phyloP scores from a whole-genome alignment of 2,113 vertebrate genomes.

The Xerus inauris region DNA sequence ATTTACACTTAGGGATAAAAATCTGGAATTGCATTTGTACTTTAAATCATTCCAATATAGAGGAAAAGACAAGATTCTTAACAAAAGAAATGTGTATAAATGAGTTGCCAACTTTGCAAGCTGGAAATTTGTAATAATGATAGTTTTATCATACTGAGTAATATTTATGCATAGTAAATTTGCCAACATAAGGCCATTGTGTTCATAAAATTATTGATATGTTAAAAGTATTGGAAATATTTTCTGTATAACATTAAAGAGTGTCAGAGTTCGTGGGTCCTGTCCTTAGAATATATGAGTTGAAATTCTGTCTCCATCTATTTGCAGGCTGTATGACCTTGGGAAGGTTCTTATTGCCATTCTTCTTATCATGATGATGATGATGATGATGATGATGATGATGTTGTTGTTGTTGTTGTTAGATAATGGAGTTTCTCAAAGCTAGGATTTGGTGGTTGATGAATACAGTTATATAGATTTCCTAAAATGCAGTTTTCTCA shows the following conservation, averaged over 20 bases:
- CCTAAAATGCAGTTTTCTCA: background rate
- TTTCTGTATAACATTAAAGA: background rate
- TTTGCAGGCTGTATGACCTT: background rate
- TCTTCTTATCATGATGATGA: background rate
- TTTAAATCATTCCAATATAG: background rate
- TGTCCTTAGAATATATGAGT: background rate
- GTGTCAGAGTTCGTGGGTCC: background rate
- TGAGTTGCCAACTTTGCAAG: background rate
- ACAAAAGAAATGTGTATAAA: background rate
- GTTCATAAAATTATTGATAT: background rate
- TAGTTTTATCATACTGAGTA: background rate
- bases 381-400: too few species aligned
- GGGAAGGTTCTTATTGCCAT: background rate
- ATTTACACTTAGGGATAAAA: constrained; percentile 38
- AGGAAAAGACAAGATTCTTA: background rate
- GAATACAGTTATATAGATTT: background rate
- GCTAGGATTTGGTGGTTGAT: background rate
- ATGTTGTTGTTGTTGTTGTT: background rate
- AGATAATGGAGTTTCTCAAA: background rate
- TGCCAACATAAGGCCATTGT: background rate
- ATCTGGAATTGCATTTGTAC: background rate
- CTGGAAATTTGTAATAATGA: background rate
- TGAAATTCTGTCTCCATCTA: background rate
- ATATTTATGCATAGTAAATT: background rate
- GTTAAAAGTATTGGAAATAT: background rate